phyloP scores from a whole-genome alignment of 2,113 vertebrate species.

The Cercocebus atys region DNA sequence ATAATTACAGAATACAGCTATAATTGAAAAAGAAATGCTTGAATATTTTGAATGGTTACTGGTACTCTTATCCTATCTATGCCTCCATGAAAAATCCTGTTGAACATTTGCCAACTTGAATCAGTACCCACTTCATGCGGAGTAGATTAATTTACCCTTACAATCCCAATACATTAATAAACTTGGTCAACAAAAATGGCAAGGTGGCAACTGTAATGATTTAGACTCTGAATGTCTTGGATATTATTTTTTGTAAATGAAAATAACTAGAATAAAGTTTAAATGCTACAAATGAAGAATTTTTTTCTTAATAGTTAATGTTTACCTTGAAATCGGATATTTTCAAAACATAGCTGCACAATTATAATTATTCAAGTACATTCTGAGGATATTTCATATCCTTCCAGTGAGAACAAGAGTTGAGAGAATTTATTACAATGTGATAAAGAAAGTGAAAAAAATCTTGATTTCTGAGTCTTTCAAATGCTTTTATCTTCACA shows the following conservation, averaged over 20 bases:
- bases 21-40: neutral
- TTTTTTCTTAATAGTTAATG: neutral
- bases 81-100: neutral
- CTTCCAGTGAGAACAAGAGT: neutral
- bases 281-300: neutral
- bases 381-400: neutral
- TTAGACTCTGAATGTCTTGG: neutral
- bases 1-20: neutral
- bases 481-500: neutral
- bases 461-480: neutral
- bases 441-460: neutral
- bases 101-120: neutral
- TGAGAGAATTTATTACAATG: neutral
- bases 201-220: neutral
- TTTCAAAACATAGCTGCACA: neutral
- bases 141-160: neutral
- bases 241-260: neutral
- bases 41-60: neutral
- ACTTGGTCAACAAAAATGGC: neutral
- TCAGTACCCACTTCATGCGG: neutral
- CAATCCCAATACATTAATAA: neutral
- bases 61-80: neutral
- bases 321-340: neutral
- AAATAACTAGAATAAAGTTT: neutral
- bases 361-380: neutral